A percentile compares a stretch with the other conserved stretches of the same genome.
Evolutionary conservation across 2,888 invertebrate species (phyloP).

Genomic region (Eupithecia abbreviata): DNA sequence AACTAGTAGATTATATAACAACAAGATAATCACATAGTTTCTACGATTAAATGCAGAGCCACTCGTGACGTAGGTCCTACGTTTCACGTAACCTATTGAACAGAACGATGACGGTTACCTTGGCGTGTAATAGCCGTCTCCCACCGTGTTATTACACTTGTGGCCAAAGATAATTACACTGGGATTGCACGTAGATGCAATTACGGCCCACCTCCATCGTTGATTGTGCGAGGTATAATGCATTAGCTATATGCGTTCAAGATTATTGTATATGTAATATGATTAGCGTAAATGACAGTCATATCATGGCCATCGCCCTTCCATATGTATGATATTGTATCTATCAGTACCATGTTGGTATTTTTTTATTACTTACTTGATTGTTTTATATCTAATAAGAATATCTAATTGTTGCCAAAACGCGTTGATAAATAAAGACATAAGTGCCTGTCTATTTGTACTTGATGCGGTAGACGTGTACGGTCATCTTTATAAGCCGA

Average conservation of each 20-base stretch:
- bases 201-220: constrained; percentile 57
- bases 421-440: background rate
- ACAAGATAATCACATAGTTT: background rate
- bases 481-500: background rate
- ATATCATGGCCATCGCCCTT: constrained; percentile 21
- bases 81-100: constrained; percentile 24
- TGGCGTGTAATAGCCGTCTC: constrained; percentile 59
- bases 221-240: constrained; percentile 50
- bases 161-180: constrained; percentile 71
- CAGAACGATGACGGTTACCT: constrained; percentile 57
- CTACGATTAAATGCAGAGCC: background rate
- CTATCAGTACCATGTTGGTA: background rate
- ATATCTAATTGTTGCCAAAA: background rate
- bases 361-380: background rate
- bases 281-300: constrained; percentile 20
- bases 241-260: constrained; percentile 18
- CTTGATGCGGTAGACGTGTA: background rate
- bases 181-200: constrained; percentile 74
- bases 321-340: constrained; percentile 2
- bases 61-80: background rate
- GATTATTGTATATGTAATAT: constrained; percentile 23
- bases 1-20: background rate
- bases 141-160: constrained; percentile 66
- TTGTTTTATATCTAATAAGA: background rate
- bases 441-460: background rate